phyloP scores from a whole-genome alignment of 2,888 invertebrate species.

The Slavum lentiscoides region DNA sequence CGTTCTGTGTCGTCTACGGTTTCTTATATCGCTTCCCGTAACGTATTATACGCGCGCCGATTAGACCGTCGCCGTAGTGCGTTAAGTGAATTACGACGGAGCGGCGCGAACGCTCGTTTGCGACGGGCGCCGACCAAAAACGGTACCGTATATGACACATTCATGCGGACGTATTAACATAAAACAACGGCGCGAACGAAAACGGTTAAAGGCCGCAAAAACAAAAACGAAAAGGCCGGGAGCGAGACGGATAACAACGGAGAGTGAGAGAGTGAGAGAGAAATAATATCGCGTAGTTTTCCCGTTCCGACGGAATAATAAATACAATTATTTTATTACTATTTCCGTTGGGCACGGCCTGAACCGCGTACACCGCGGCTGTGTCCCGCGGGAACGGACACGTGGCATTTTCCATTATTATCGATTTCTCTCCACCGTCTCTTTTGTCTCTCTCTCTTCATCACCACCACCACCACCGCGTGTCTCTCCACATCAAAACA shows the following conservation, averaged over 20 bases:
- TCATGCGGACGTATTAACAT: not conserved
- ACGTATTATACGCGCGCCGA: not conserved
- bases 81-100: not conserved
- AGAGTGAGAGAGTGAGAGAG: not conserved
- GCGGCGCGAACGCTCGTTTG: not conserved
- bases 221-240: not conserved
- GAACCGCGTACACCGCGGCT: no score
- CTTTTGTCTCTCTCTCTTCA: not conserved
- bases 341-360: not conserved
- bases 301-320: conserved; percentile 11
- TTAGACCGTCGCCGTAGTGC: not conserved
- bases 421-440: conserved; percentile 17
- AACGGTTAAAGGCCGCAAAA: conserved; percentile 5
- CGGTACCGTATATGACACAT: not conserved
- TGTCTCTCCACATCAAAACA: no score
- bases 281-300: conserved; percentile 7
- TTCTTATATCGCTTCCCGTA: no score
- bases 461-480: no score
- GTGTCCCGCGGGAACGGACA: conserved; percentile 28
- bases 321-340: conserved; percentile 30
- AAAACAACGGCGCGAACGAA: not conserved
- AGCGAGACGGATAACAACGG: not conserved
- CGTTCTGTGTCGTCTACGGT: no score
- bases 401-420: conserved; percentile 43
- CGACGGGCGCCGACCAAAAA: not conserved